phyloP scores from a whole-genome alignment of 2,888 invertebrate genomes.

The Eupithecia vulgata region DNA sequence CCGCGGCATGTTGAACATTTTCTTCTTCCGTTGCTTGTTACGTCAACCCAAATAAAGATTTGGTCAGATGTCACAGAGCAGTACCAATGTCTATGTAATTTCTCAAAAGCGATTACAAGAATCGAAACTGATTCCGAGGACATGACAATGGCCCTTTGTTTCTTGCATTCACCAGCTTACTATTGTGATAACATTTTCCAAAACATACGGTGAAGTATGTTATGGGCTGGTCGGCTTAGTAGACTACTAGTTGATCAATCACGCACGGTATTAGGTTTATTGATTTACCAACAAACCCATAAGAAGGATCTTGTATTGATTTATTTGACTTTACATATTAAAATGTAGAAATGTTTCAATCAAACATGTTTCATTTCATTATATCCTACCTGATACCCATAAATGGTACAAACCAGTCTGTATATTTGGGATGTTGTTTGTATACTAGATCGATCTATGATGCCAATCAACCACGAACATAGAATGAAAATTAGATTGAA shows the following conservation, averaged over 20 bases:
- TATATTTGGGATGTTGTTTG: conserved; percentile 34
- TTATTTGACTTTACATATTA: conserved; percentile 58
- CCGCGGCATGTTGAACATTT: conserved; percentile 21
- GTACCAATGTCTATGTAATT: conserved; percentile 47
- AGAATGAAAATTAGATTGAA: conserved; percentile 39
- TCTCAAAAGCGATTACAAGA: conserved; percentile 63
- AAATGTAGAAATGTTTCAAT: conserved; percentile 46
- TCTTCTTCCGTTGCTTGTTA: conserved; percentile 15
- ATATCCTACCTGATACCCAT: conserved; percentile 40
- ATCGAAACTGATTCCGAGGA: conserved; percentile 60
- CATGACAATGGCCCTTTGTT: conserved; percentile 71
- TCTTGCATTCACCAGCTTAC: conserved; percentile 37
- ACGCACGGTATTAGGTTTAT: conserved; percentile 35
- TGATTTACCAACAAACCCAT: conserved; percentile 57
- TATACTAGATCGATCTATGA: conserved; percentile 30
- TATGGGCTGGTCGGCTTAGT: neutral
- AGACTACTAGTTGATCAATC: conserved; percentile 16
- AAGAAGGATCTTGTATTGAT: conserved; percentile 62
- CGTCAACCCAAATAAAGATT: conserved; percentile 21
- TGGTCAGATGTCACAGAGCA: conserved; percentile 14
- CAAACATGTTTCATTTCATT: conserved; percentile 42
- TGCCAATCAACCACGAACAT: conserved; percentile 42
- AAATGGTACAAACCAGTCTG: conserved; percentile 41
- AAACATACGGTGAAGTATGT: conserved; percentile 15
- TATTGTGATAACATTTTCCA: conserved; percentile 25